Conservation (phyloP, 2,888 invertebrate genomes). For the Hemaris fuciformis region DNA sequence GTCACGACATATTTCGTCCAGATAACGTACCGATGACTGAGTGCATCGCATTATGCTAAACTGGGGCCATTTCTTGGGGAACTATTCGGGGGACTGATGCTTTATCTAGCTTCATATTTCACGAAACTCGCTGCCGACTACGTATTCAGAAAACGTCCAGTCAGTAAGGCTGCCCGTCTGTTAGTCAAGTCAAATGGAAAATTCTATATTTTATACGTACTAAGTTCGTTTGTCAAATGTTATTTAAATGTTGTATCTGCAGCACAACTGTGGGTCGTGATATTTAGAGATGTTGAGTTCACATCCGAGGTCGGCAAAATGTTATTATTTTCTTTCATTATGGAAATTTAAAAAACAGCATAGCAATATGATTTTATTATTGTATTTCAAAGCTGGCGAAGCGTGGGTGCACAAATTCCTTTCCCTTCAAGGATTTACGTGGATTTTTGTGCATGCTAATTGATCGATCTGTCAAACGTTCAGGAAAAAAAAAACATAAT, state of each 20-base stretch:
- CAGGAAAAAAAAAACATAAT: too few relatives aligned
- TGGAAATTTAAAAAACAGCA: too few relatives aligned
- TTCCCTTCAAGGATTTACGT: too few relatives aligned
- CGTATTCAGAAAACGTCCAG: constrained; percentile 31
- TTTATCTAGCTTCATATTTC: constrained; percentile 66
- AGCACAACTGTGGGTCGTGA: too few relatives aligned
- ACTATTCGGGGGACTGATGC: constrained; percentile 57
- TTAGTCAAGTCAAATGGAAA: constrained; percentile 9
- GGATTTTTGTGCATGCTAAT: too few relatives aligned
- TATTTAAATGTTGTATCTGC: neutral
- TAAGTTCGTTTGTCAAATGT: neutral
- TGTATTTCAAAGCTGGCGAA: too few relatives aligned
- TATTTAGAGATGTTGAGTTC: too few relatives aligned
- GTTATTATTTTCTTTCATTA: too few relatives aligned
- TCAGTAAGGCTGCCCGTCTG: constrained; percentile 18
- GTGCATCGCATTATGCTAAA: constrained; percentile 66
- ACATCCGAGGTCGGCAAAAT: too few relatives aligned
- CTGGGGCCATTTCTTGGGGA: constrained; percentile 61
- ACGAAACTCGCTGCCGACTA: constrained; percentile 38
- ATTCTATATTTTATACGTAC: neutral
- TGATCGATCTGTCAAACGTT: too few relatives aligned
- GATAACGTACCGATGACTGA: constrained; percentile 70
- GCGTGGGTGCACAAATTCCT: too few relatives aligned
- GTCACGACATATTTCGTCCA: constrained; percentile 56
- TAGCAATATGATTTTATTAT: too few relatives aligned